These are phyloP conservation scores for Griposia aprilina DNA, from an alignment of 2,888 invertebrate species.

Conservation along the genomic window DNA sequence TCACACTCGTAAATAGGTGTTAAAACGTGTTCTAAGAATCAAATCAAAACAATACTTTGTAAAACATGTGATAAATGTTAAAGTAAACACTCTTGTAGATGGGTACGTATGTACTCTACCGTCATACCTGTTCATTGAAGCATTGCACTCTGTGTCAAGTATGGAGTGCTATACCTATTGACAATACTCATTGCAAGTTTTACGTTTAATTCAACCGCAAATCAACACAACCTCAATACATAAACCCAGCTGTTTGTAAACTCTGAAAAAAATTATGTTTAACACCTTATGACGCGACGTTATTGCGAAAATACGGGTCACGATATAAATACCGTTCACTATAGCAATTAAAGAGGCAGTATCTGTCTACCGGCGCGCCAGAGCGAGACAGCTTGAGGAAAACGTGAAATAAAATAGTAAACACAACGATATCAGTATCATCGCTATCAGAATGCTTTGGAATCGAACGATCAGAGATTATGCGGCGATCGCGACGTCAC, in stretches of 20 bases:
- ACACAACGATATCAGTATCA: slow-evolving; percentile 75
- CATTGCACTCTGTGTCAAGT: slow-evolving; percentile 43
- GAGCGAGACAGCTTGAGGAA: slow-evolving; percentile 86
- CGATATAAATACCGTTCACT: slow-evolving; percentile 79
- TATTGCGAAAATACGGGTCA: slow-evolving; percentile 74
- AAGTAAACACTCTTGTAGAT: slow-evolving; percentile 27
- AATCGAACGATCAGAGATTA: slow-evolving; percentile 68
- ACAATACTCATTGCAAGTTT: slow-evolving; percentile 21
- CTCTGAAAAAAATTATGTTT: slow-evolving; percentile 32
- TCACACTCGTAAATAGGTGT: slow-evolving; percentile 4
- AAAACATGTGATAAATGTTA: slow-evolving; percentile 24
- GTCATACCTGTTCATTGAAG: slow-evolving; percentile 31
- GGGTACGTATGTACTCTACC: slow-evolving; percentile 10
- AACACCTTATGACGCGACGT: slow-evolving; percentile 66
- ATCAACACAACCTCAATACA: slow-evolving; percentile 6
- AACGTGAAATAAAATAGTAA: slow-evolving; percentile 85
- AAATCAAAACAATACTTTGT: slow-evolving; percentile 38
- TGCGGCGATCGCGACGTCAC: slow-evolving; percentile 61
- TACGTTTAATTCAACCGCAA: slow-evolving; percentile 37
- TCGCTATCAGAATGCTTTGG: slow-evolving; percentile 70
- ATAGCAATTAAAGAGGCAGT: slow-evolving; percentile 73
- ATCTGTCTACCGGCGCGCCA: slow-evolving; percentile 62
- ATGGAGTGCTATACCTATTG: slow-evolving; percentile 43
- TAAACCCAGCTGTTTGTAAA: slow-evolving; percentile 9
- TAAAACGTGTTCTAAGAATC: slow-evolving; percentile 14